Evolutionary conservation across 2,888 invertebrate species (phyloP), one percentile per base, ranked within the genome.

Genomic region (Rhingia campestris): DNA sequence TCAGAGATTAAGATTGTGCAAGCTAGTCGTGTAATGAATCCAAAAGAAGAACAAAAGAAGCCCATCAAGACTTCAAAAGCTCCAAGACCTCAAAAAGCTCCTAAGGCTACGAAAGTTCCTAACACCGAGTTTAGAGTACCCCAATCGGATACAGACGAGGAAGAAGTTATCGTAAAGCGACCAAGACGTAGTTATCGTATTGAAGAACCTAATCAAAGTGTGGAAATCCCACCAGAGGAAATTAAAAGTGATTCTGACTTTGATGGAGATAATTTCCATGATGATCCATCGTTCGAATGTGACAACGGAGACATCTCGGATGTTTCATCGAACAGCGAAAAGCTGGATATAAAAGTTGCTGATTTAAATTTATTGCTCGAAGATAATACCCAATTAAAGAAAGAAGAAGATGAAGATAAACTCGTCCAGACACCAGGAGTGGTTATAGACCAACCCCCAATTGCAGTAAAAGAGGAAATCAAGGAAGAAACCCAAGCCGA

Each of bases 1-100:
- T 88, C 88, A 0, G 88, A 88, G 75, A 88, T 88, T 30, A 88
- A 87, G 64, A 88, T 88, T 9, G 87, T 87, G 47, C 58, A 47
- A 33, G 85, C 85, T 2, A 85, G 85, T 73, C 87, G 87, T 56
- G 85, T 88, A 10, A 87, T 88, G 2, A 88, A 88, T 53, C 88
- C 88, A 1, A 82, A 77, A 4, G 87, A 88, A 58, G 82, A 87
- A 41, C 56, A 41, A 14, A 75, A 79, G 30, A 82, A 77, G n/a
- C 39, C 66, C 5, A 22, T n/a, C 10, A 74, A 14, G 10, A 10
- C 12, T 41, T 3, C 51, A n/a, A 61, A 14, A 4, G 41, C 10
- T 3, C 22, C 7, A 39, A 1, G 6, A 56, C 9, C 12, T 43
- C 6, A 1, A 70, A 51, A n/a, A 2, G 30, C 49, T 49, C 69